Percentiles rank a stretch among this genome's conserved stretches.
Conservation (phyloP, 53 echinoderm and acorn worm genomes). For the Patiria pectinifera region DNA sequence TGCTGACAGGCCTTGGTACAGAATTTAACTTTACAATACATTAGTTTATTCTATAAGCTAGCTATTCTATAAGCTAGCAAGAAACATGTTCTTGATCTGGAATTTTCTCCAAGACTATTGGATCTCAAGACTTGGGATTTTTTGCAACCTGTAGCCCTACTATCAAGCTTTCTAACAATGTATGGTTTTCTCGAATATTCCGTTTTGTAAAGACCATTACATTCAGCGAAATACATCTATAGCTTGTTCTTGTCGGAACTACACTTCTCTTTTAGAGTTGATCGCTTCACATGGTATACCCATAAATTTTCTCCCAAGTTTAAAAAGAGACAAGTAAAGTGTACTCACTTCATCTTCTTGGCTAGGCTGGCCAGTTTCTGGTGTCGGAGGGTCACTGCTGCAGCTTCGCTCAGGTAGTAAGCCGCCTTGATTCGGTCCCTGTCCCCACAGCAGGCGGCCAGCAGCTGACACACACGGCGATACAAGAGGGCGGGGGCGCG, state of each 20-base stretch:
- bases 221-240: no score
- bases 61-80: no score
- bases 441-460: slow-evolving; percentile 86
- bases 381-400: slow-evolving; percentile 84
- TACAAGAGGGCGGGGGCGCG: slow-evolving; percentile 81
- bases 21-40: no score
- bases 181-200: no score
- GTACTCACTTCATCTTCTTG: slow-evolving; percentile 81
- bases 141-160: not conserved
- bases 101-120: not conserved
- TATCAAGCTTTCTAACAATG: not conserved
- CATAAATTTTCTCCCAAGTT: no score
- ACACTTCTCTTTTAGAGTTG: not conserved
- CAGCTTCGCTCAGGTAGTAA: slow-evolving; percentile 78
- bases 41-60: no score
- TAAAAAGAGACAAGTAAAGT: not conserved
- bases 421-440: slow-evolving; percentile 62
- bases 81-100: no score
- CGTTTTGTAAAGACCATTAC: no score
- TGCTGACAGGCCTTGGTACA: no score
- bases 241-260: not conserved
- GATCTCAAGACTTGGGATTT: not conserved
- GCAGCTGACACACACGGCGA: slow-evolving; percentile 87
- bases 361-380: slow-evolving; percentile 88
- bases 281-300: no score